These are phyloP conservation scores for Cinara cedri DNA, from an alignment of 2,888 invertebrate species.

Conservation along the genomic window DNA sequence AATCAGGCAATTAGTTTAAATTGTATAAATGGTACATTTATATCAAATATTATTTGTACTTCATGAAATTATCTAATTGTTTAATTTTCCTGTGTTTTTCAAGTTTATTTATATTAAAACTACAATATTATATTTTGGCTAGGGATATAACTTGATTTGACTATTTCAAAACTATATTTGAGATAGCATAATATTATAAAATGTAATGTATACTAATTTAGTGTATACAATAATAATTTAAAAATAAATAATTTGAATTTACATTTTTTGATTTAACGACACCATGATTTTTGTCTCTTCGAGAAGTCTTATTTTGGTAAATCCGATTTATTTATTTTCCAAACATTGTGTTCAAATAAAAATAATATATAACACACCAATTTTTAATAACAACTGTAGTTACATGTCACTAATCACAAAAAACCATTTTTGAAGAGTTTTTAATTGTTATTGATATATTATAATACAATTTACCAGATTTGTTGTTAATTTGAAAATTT, in stretches of 20 bases:
- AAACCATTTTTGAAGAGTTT: neutral
- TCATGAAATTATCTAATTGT: too few species aligned
- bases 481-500: slow-evolving; percentile 57
- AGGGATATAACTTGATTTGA: too few species aligned
- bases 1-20: too few species aligned
- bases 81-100: too few species aligned
- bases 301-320: slow-evolving; percentile 13
- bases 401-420: slow-evolving; percentile 7
- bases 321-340: neutral
- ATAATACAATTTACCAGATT: slow-evolving; percentile 6
- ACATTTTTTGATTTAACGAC: slow-evolving; percentile 23
- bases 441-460: neutral
- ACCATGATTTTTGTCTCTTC: neutral
- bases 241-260: slow-evolving; percentile 21
- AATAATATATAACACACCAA: slow-evolving; percentile 13
- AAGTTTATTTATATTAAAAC: too few species aligned
- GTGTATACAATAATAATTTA: slow-evolving; percentile 1
- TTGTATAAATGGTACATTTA: too few species aligned
- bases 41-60: too few species aligned
- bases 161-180: too few species aligned
- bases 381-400: slow-evolving; percentile 4
- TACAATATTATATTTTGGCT: too few species aligned
- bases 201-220: neutral
- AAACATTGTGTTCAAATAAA: slow-evolving; percentile 22
- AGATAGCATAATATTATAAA: neutral